Percentiles rank a stretch among this genome's conserved stretches.
Conservation (phyloP, 2,888 invertebrate genomes). For the Osmoderma eremita region DNA sequence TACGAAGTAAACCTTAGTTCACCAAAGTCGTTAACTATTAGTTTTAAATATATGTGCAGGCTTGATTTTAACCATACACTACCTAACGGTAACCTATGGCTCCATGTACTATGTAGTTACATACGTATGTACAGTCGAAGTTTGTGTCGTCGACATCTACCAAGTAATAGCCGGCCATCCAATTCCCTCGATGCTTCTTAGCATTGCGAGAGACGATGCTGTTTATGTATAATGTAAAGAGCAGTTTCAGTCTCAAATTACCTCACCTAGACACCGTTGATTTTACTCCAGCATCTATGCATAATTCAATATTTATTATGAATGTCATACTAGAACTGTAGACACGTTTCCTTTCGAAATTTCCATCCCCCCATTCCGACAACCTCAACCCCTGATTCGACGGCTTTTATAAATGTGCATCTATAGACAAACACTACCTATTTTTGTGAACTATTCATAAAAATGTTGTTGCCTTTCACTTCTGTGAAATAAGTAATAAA, state of each 20-base stretch:
- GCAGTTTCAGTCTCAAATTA: slow-evolving; percentile 52
- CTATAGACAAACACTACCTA: background rate
- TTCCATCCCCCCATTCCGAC: background rate
- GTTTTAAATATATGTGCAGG: slow-evolving; percentile 51
- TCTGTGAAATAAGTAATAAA: background rate
- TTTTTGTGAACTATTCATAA: slow-evolving; percentile 24
- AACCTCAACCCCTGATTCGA: background rate
- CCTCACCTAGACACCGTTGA: slow-evolving; percentile 46
- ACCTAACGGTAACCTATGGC: slow-evolving; percentile 43
- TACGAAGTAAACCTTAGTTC: slow-evolving; percentile 20
- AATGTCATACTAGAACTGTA: slow-evolving; percentile 38
- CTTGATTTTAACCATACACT: slow-evolving; percentile 45
- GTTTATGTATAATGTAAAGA: slow-evolving; percentile 52
- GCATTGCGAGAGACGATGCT: slow-evolving; percentile 45
- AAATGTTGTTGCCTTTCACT: background rate
- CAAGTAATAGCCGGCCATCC: slow-evolving; percentile 16
- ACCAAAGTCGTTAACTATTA: slow-evolving; percentile 38
- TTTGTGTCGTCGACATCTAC: slow-evolving; percentile 16
- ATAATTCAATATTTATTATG: slow-evolving; percentile 47
- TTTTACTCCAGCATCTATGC: slow-evolving; percentile 38
- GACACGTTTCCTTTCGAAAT: slow-evolving; percentile 1
- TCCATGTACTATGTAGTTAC: too few relatives aligned
- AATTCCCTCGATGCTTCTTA: slow-evolving; percentile 28
- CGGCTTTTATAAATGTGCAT: background rate
- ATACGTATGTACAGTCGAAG: too few relatives aligned